phyloP scores from a whole-genome alignment of 2,797 vertebrate species.

The Schizopygopsis malacanthus region DNA sequence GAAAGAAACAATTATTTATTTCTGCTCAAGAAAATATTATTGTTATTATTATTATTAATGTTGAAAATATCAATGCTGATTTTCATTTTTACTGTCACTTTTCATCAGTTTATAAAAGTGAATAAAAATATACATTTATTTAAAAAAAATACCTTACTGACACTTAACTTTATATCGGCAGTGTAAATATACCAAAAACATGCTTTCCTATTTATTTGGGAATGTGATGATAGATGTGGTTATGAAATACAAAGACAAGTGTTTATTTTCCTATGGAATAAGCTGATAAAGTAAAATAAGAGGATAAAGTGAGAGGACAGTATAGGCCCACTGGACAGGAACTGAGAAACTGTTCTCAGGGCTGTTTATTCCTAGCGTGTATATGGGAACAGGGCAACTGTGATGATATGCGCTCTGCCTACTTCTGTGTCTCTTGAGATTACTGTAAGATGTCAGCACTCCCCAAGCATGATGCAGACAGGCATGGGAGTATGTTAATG shows the following conservation, averaged over 20 bases:
- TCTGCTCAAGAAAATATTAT: too few species aligned
- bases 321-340: background rate
- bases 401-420: slow-evolving; percentile 51
- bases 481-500: background rate
- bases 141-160: background rate
- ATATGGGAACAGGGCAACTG: slow-evolving; percentile 39
- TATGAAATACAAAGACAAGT: too few species aligned
- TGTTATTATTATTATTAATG: too few species aligned
- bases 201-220: too few species aligned
- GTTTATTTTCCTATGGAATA: too few species aligned
- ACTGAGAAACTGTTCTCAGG: too few species aligned
- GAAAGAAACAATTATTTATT: too few species aligned
- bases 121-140: background rate
- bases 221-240: too few species aligned
- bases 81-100: background rate
- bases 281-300: background rate
- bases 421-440: slow-evolving; percentile 40
- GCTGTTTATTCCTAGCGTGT: too few species aligned
- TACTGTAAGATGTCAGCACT: slow-evolving; percentile 25
- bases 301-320: background rate
- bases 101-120: background rate
- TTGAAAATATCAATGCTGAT: too few species aligned
- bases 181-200: too few species aligned
- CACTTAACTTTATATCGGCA: background rate
- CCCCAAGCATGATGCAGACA: background rate